Percentiles rank a stretch among this genome's conserved stretches.
These are phyloP conservation scores for Sphyrna mokarran DNA, from an alignment of 2,113 vertebrate genomes.

Conservation along the genomic window DNA sequence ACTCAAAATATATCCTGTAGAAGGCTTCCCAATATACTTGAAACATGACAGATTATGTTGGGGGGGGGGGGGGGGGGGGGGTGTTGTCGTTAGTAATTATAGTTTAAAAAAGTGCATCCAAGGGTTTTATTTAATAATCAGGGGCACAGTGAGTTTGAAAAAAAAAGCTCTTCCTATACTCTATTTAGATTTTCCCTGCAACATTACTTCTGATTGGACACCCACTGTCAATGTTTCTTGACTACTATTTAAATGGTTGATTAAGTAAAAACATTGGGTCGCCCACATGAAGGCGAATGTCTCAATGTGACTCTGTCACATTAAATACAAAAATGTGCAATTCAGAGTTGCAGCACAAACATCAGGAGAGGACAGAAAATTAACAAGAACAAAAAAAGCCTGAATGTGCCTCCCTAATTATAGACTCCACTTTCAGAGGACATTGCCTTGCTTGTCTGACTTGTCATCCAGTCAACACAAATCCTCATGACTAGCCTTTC, in stretches of 20 bases:
- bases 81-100: not conserved
- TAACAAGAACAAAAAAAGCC: not conserved
- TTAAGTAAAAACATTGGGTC: not conserved
- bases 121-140: conserved; percentile 16
- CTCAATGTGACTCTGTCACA: not conserved
- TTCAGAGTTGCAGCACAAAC: not conserved
- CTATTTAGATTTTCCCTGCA: conserved; percentile 10
- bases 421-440: not conserved
- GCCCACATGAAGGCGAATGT: not conserved
- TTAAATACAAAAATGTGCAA: not conserved
- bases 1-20: not conserved
- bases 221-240: conserved; percentile 1
- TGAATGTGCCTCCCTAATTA: not conserved
- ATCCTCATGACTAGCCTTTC: not conserved
- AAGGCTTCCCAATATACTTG: not conserved
- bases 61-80: too few relatives aligned
- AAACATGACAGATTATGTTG: conserved; percentile 4
- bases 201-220: conserved; percentile 33
- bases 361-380: not conserved
- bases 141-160: not conserved
- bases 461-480: not conserved
- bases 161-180: not conserved
- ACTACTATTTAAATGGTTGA: not conserved
- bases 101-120: not conserved
- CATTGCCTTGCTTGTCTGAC: not conserved